Percentiles rank a stretch among this genome's conserved stretches.
Conservation (phyloP, 2,888 invertebrate species). For the Macrosiphum euphorbiae region DNA sequence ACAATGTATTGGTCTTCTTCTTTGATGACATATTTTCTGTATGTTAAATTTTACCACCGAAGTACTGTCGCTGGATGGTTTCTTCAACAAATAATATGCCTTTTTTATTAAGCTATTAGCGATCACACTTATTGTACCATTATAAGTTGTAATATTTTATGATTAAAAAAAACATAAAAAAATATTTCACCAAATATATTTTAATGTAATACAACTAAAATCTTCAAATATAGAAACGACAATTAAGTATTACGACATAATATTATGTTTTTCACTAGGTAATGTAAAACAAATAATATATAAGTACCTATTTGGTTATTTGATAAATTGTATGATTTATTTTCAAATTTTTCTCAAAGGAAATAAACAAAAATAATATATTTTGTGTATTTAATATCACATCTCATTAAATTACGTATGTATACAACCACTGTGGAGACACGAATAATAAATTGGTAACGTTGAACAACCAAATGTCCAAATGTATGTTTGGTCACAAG, state of each 20-base stretch:
- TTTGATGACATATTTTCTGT: background rate
- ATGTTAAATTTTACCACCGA: background rate
- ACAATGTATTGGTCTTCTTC: conserved; percentile 13
- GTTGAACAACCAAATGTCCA: background rate
- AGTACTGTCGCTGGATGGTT: background rate
- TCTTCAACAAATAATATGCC: background rate
- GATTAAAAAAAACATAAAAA: background rate
- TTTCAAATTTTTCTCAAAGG: background rate
- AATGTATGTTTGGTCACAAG: background rate
- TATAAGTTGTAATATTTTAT: background rate
- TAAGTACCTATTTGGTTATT: background rate
- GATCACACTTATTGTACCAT: background rate
- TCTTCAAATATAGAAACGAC: background rate
- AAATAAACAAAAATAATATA: background rate
- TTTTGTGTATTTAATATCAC: background rate
- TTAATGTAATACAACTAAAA: background rate
- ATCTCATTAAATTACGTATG: background rate
- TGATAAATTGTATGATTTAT: background rate
- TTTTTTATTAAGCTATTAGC: background rate
- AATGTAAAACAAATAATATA: background rate
- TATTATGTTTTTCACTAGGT: background rate
- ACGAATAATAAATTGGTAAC: background rate
- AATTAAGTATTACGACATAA: background rate
- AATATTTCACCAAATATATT: background rate
- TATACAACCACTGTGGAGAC: background rate